Conservation (phyloP, 2,888 invertebrate genomes). For the Thumatha senex region DNA sequence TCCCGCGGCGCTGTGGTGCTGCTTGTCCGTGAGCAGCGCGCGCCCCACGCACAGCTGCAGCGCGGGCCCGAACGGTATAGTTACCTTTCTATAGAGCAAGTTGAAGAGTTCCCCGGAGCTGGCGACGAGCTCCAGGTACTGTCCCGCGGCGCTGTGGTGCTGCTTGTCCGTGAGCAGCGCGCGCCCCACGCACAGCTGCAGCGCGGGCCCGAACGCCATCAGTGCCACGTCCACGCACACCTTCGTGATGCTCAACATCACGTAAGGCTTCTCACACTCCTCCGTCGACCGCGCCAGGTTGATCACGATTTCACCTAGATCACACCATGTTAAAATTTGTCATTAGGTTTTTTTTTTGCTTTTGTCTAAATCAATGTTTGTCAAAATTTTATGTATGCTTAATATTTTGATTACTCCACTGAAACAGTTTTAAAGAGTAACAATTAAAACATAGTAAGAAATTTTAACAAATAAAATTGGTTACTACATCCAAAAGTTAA, state of each 20-base stretch:
- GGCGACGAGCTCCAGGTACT: constrained; percentile 89
- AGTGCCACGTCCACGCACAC: constrained; percentile 89
- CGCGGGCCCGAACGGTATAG: no score
- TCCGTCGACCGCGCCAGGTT: constrained; percentile 86
- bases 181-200: constrained; percentile 83
- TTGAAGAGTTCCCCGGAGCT: constrained; percentile 87
- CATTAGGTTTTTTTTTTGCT: no score
- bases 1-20: no score
- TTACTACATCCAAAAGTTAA: no score
- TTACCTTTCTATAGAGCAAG: constrained; percentile 90
- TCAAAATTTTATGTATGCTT: no score
- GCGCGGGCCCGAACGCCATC: constrained; percentile 90
- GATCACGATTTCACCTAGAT: constrained; percentile 83
- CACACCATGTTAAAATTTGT: neutral
- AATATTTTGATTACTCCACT: no score
- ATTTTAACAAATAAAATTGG: no score
- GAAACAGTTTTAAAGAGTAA: no score
- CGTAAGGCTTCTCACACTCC: constrained; percentile 87
- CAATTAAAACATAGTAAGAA: no score
- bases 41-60: no score
- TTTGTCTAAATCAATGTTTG: no score
- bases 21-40: no score
- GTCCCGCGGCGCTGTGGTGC: constrained; percentile 88
- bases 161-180: constrained; percentile 87
- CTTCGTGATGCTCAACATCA: constrained; percentile 87